Percentiles rank a stretch among this genome's conserved stretches.
Evolutionary conservation across 2,797 vertebrate species (phyloP).

Genomic region (Dipus sagitta): DNA sequence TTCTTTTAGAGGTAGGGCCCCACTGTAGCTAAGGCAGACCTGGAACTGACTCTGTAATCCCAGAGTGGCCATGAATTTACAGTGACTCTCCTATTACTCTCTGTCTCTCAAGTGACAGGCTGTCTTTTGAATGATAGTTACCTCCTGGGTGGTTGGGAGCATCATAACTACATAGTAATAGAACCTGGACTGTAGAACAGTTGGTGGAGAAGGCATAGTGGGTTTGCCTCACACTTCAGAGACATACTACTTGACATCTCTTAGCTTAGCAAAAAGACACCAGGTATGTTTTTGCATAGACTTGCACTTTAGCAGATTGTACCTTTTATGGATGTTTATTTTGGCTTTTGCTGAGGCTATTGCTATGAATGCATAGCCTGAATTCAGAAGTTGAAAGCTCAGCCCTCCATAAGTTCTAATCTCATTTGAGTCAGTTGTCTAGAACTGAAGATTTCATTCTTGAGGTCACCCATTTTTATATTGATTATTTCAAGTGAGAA

Average conservation of each 20-base stretch:
- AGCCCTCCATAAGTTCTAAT: neutral
- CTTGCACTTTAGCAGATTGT: neutral
- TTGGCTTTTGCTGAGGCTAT: neutral
- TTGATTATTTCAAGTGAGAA: neutral
- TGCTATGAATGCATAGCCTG: neutral
- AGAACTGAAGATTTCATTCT: neutral
- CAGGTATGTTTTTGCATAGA: neutral
- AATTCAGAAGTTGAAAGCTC: neutral
- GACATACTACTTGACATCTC: neutral
- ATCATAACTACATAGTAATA: neutral
- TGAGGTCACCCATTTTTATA: neutral
- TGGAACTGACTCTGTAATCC: no score
- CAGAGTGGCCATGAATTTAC: no score
- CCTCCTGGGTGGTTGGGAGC: neutral
- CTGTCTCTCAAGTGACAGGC: no score
- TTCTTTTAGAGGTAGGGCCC: no score
- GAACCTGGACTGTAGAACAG: neutral
- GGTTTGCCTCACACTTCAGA: neutral
- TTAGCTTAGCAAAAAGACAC: neutral
- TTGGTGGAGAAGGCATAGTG: neutral
- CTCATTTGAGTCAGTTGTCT: neutral
- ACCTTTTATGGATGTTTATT: neutral
- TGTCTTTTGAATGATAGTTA: neutral
- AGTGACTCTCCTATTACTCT: no score
- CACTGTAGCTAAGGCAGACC: no score